Conservation (phyloP, 2,113 vertebrate genomes). For the Leucosticte australis region DNA sequence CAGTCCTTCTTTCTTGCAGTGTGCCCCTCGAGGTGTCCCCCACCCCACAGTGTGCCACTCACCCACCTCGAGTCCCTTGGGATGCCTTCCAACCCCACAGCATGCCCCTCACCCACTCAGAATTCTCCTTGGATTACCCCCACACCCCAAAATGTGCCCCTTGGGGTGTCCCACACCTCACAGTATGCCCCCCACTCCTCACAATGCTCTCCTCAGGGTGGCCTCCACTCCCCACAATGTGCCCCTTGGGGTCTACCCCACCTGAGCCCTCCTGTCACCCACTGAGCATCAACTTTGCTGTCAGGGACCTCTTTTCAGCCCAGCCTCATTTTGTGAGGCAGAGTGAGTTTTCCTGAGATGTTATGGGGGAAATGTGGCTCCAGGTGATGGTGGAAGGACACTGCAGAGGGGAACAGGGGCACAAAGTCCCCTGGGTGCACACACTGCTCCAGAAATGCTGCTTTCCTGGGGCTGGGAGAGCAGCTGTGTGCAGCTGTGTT, state of each 20-base stretch:
- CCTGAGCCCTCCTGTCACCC: background rate
- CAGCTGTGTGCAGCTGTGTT: background rate
- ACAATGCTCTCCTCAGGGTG: accelerated
- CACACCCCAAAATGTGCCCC: background rate
- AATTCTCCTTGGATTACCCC: background rate
- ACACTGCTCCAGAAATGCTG: background rate
- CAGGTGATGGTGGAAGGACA: background rate
- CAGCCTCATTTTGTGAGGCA: background rate
- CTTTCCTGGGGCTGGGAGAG: background rate
- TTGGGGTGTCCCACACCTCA: background rate
- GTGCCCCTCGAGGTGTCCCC: accelerated
- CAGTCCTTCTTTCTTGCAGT: background rate
- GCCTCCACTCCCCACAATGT: background rate
- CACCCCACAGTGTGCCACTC: background rate
- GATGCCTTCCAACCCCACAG: background rate
- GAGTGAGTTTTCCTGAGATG: background rate
- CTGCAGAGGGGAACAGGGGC: background rate
- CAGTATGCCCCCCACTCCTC: background rate
- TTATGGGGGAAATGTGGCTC: background rate
- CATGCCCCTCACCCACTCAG: background rate
- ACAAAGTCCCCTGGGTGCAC: background rate
- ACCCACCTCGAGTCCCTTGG: background rate
- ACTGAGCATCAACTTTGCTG: background rate
- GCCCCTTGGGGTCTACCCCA: background rate
- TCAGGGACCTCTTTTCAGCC: background rate